Evolutionary conservation across 1,140 invertebrate genomes (phyloP).

Genomic region (Orchestia grillus): DNA sequence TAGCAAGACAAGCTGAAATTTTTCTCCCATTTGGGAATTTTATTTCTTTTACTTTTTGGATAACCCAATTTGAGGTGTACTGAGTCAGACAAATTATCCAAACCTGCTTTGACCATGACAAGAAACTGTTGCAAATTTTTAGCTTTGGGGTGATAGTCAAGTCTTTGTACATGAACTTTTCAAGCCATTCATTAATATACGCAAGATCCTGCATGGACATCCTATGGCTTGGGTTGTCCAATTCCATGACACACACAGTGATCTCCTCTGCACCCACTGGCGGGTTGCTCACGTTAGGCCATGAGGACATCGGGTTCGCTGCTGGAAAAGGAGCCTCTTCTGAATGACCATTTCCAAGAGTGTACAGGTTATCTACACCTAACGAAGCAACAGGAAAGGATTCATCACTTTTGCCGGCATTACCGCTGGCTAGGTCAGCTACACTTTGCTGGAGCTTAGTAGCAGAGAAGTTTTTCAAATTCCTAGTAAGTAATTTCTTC

Average conservation of each 20-base stretch:
- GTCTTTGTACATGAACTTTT: slow-evolving; percentile 21
- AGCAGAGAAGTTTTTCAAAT: neutral
- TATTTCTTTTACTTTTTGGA: neutral
- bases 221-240: neutral
- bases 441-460: neutral
- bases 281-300: neutral
- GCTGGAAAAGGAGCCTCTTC: neutral
- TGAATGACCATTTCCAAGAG: neutral
- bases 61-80: neutral
- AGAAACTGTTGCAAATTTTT: slow-evolving; percentile 36
- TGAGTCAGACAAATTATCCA: slow-evolving; percentile 29
- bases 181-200: neutral
- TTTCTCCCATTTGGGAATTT: neutral
- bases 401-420: neutral
- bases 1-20: neutral
- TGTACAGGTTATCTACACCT: neutral
- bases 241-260: neutral
- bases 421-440: neutral
- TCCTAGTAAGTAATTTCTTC: neutral
- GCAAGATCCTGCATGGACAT: neutral
- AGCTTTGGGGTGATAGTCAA: slow-evolving; percentile 29
- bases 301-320: neutral
- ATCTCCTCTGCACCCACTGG: neutral
- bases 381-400: neutral
- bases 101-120: neutral